A percentile compares a stretch with the other conserved stretches of the same genome.
Conservation (phyloP, 1,140 invertebrate species). For the Berghia stephanieae region DNA sequence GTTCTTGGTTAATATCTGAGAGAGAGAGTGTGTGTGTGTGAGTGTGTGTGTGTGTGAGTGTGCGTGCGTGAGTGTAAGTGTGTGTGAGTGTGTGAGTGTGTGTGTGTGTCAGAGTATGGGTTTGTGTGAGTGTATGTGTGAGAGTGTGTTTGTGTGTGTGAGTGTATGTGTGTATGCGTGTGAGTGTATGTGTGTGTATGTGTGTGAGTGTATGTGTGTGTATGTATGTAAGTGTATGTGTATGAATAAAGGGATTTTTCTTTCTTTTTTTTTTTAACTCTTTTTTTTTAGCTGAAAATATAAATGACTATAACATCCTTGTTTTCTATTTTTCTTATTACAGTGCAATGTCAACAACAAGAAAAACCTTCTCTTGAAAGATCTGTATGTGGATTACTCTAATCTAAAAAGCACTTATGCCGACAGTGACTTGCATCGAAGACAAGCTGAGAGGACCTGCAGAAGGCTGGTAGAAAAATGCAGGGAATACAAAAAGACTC, state of each 20-base stretch:
- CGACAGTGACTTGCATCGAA: slow-evolving; percentile 8
- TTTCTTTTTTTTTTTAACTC: background rate
- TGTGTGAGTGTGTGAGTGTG: background rate
- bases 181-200: too few relatives aligned
- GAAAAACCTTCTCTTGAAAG: slow-evolving; percentile 14
- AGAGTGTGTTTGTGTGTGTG: too few relatives aligned
- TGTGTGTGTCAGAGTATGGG: background rate
- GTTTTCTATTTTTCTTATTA: background rate
- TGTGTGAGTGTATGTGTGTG: too few relatives aligned
- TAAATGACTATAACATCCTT: background rate
- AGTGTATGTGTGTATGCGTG: too few relatives aligned
- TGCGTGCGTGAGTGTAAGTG: too few relatives aligned
- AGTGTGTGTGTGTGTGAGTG: slow-evolving; percentile 12
- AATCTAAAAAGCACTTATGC: slow-evolving; percentile 16
- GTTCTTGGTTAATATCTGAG: background rate
- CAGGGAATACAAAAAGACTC: slow-evolving; percentile 6
- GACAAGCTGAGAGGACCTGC: background rate
- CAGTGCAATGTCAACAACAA: background rate
- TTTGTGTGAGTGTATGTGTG: too few relatives aligned
- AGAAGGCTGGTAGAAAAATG: slow-evolving; percentile 19
- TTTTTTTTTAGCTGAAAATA: background rate
- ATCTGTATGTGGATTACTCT: slow-evolving; percentile 21
- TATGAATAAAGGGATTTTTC: too few relatives aligned
- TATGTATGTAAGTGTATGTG: too few relatives aligned
- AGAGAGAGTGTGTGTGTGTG: background rate